Evolutionary conservation across 37 sponge, comb jelly and placozoan genomes (phyloP), one percentile per base, ranked within the genome.

Genomic region (Haliclona indistincta): DNA sequence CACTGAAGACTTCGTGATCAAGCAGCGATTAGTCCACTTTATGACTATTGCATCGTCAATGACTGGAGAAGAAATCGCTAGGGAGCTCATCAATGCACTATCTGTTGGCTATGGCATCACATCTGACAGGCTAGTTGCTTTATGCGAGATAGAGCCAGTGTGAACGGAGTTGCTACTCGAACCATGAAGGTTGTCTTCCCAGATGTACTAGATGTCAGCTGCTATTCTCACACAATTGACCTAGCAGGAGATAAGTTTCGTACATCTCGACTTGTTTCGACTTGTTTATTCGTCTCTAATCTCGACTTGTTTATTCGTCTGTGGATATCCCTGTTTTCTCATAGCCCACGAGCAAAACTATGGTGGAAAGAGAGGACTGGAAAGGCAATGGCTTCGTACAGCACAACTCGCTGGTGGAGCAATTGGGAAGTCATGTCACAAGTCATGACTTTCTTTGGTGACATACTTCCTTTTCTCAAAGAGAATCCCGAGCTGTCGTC

Each of bases 371-470:
- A 38, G 67, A 66, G 36, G 3, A 71, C 72, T 8, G 72, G 72
- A 26, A n/a, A 43, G 3, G 23, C 68, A 3, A 23, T 44, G 1
- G 43, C 43, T 43, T 15, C 43, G 4, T 71, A 51, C 35, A 53
- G 54, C 4, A 33, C 71, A 5, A 71, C 71, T 1, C 47, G 71
- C 17, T 71, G 71, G 71, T 71, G 71, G 71, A 71, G 71, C 43
- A 71, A 41, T 4, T 71, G 34, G 15, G 71, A 49, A 36, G 71
- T 71, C 3, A 5, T 71, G 4, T 26, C 7, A 15, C 71, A 71
- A 33, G 33, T 41, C 17, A n/a, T 47, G n/a, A 33, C 33, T n/a
- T n/a, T 36, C n/a, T 71, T 71, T 49, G 71, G 54, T 8, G 71
- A 71, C 30, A 36, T 71, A 25, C 25, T 28, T 8, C 22, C 74